A percentile compares a stretch with the other conserved stretches of the same genome.
phyloP scores from a whole-genome alignment of 2,888 invertebrate species.

The Drosophila suboccidentalis region DNA sequence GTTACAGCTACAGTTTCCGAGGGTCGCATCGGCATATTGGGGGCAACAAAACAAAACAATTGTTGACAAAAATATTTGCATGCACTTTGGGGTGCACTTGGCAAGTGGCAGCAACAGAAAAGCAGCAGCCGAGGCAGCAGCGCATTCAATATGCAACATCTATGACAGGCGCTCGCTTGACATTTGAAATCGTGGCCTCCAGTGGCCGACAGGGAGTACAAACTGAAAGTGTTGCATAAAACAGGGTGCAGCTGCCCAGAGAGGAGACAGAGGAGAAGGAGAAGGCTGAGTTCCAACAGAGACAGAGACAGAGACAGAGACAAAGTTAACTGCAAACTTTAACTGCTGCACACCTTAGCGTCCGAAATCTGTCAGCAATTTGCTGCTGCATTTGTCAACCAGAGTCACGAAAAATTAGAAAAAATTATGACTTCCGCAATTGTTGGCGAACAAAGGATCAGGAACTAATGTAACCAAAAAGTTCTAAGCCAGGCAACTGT shows the following conservation, averaged over 20 bases:
- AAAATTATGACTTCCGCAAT: constrained; percentile 74
- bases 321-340: constrained; percentile 24
- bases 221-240: constrained; percentile 50
- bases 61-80: constrained; percentile 76
- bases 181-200: constrained; percentile 52
- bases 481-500: constrained; percentile 66
- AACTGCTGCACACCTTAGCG: constrained; percentile 17
- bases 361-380: constrained; percentile 61
- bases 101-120: constrained; percentile 12
- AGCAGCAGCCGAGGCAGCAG: constrained; percentile 24
- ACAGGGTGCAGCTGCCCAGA: constrained; percentile 39
- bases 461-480: constrained; percentile 53
- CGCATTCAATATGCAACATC: constrained; percentile 74
- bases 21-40: constrained; percentile 36
- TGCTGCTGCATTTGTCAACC: constrained; percentile 66
- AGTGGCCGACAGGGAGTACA: constrained; percentile 13
- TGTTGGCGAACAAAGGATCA: constrained; percentile 54
- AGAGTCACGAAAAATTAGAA: constrained; percentile 60
- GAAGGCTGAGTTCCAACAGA: background rate
- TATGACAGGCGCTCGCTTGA: constrained; percentile 69
- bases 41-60: constrained; percentile 52
- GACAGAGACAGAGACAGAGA: constrained; percentile 2
- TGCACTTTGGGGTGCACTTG: constrained; percentile 73
- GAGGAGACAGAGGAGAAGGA: too few species aligned
- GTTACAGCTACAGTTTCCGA: constrained; percentile 24